Base-by-base conservation (phyloP, 2,113 vertebrate genomes). In the Carassius gibelio region DNA sequence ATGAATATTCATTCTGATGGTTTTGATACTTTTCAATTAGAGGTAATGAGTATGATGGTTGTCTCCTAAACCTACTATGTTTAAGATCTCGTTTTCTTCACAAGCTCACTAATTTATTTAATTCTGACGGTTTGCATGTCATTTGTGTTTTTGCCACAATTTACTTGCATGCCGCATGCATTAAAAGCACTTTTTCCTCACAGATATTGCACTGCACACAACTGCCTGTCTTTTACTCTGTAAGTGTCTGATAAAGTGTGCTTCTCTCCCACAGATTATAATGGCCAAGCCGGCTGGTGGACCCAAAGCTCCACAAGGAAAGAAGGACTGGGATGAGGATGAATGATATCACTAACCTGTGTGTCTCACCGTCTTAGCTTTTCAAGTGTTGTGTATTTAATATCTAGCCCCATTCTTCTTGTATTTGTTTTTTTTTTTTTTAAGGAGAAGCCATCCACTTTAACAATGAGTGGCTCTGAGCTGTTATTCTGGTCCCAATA, bases 211-310 rank as follows among this genome's bases (percentile, higher is more conserved):
- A 68, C 57, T 64, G 38, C n/a, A 2, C 10, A 38, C 21, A 45
- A 17, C 9, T 45, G 36, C 6, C 36, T 30, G 5, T 72, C 19
- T 61, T 14, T 26, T 69, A 14, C 8, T 9, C 1, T n/a, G 4
- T 23, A 61, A 48, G 69, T n/a, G 30, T 57, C 19, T 88, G 1
- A 80, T n/a, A 62, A 1, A 85, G 23, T 69, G 74, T 0, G 3
- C 26, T 77, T 38, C 85, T 3, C 48, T 10, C 38, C 38, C 87
- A 78, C 69, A 99, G 98, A 99, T 99, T 84, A 99, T 99, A 89
- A 99, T 99, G 98, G 98, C 98, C 87, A 99, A 97, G 93, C 97
- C 97, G 90, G 96, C 97, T 74, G 98, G 98, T 85, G 98, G 98
- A 69, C 98, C 98, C 62, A 99, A 96, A 94, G 91, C 98, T 90